These are phyloP conservation scores for Koerneria pararmatus DNA, from an alignment of 2,888 invertebrate species.

Conservation along the genomic window DNA sequence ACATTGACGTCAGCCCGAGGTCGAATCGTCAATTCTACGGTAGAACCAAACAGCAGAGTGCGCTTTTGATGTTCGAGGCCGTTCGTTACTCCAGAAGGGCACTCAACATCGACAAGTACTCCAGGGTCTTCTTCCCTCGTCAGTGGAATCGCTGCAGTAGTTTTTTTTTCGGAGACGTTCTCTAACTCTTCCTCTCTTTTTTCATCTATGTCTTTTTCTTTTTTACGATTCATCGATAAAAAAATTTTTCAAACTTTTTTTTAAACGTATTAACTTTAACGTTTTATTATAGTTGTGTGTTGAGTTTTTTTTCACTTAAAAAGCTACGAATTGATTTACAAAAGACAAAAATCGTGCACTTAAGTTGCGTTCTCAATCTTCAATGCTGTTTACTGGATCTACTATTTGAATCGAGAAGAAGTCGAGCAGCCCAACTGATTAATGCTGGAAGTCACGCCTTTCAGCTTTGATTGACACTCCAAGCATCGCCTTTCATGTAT, in stretches of 20 bases:
- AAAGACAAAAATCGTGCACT: constrained; percentile 16
- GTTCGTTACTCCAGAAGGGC: constrained; percentile 39
- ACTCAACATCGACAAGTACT: constrained; percentile 42
- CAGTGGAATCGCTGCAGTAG: constrained; percentile 12
- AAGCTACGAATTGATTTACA: neutral
- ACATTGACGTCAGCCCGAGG: too few species aligned
- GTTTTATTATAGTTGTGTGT: neutral
- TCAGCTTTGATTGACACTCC: too few species aligned
- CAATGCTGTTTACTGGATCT: constrained; percentile 50
- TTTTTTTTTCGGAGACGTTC: neutral
- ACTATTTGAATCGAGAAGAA: constrained; percentile 36
- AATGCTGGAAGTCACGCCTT: too few species aligned
- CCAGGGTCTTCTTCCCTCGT: constrained; percentile 47
- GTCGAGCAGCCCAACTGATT: too few species aligned
- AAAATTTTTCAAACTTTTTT: too few species aligned
- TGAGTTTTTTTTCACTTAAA: constrained; percentile 3
- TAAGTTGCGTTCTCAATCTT: constrained; percentile 44
- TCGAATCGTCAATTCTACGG: too few species aligned
- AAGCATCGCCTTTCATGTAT: too few species aligned
- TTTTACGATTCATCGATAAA: neutral
- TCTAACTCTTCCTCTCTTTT: too few species aligned
- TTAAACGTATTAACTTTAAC: too few species aligned
- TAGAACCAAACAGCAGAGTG: too few species aligned
- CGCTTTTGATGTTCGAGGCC: constrained; percentile 37
- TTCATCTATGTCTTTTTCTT: too few species aligned